phyloP scores from a whole-genome alignment of 2,888 invertebrate genomes.

The Icerya purchasi region DNA sequence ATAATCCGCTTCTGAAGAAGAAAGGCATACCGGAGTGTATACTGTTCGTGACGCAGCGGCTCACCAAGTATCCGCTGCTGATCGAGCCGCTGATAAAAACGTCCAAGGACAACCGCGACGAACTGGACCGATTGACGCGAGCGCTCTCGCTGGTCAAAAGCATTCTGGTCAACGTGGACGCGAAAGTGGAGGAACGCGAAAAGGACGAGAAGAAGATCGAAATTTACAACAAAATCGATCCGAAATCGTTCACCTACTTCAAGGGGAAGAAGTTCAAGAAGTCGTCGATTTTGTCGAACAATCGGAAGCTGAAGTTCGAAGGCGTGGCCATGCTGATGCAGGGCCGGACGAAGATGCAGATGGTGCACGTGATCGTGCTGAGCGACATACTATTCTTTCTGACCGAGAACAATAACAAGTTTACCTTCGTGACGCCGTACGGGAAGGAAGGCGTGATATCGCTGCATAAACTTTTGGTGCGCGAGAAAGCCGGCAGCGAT shows the following conservation, averaged over 20 bases:
- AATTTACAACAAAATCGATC: conserved; percentile 78
- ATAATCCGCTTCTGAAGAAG: conserved; percentile 70
- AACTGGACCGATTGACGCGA: conserved; percentile 55
- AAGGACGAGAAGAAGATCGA: conserved; percentile 71
- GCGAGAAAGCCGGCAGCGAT: conserved; percentile 84
- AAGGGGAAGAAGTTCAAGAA: conserved; percentile 79
- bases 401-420: conserved; percentile 34
- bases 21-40: conserved; percentile 93
- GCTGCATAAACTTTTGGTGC: conserved; percentile 68
- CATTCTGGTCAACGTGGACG: conserved; percentile 73
- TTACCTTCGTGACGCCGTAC: conserved; percentile 72
- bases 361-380: conserved; percentile 68
- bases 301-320: conserved; percentile 67
- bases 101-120: conserved; percentile 55
- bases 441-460: conserved; percentile 88
- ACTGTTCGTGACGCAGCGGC: conserved; percentile 77
- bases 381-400: conserved; percentile 82
- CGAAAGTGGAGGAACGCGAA: conserved; percentile 80
- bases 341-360: conserved; percentile 49
- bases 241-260: conserved; percentile 70
- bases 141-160: conserved; percentile 64
- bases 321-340: conserved; percentile 76
- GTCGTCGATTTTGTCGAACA: conserved; percentile 65
- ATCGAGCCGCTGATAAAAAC: conserved; percentile 82
- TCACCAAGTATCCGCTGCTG: conserved; percentile 83